Conservation (phyloP, 2,113 vertebrate genomes). For the Coturnix japonica region DNA sequence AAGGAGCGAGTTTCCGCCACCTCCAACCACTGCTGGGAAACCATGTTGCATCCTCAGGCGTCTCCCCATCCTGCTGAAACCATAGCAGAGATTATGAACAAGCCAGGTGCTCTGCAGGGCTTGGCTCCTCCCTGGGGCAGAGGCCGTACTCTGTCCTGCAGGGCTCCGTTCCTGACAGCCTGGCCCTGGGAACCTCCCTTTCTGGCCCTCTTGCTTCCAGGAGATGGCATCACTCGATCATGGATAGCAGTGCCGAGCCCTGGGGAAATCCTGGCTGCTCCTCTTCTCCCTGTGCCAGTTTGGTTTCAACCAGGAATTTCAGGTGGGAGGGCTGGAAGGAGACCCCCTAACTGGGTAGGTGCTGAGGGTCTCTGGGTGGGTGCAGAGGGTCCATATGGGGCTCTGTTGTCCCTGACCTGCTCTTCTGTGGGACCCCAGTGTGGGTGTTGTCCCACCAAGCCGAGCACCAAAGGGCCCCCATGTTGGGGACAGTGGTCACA, state of each 20-base stretch:
- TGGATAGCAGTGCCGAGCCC: neutral
- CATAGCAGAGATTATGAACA: neutral
- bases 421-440: neutral
- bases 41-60: fast-evolving
- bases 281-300: fast-evolving
- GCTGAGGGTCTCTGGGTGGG: neutral
- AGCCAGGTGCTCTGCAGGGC: neutral
- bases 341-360: neutral
- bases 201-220: constrained; percentile 33
- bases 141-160: neutral
- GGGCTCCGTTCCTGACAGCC: neutral
- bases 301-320: neutral
- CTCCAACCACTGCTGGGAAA: fast-evolving
- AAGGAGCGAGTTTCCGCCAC: neutral
- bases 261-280: neutral
- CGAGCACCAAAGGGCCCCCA: fast-evolving
- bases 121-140: neutral
- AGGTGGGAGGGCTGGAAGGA: neutral
- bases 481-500: neutral
- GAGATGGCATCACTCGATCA: constrained; percentile 69
- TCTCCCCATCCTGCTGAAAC: neutral
- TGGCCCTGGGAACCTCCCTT: neutral
- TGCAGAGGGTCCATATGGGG: neutral
- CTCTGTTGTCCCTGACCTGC: neutral
- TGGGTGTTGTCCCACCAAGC: neutral